Conservation (phyloP, 37 sponge, comb jelly and placozoan genomes). For the Dysidea cf. avara region DNA sequence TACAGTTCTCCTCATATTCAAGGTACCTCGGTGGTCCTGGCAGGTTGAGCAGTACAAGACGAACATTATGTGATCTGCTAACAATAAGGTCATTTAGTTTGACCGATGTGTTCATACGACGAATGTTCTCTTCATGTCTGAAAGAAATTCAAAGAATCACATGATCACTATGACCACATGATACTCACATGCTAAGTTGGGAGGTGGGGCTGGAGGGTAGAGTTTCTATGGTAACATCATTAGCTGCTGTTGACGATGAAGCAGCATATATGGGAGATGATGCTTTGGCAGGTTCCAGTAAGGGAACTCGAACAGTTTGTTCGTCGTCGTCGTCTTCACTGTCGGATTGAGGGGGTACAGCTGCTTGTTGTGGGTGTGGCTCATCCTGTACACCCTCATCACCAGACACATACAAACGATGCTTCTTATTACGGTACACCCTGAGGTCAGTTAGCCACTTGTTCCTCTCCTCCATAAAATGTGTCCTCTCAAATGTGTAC, state of each 20-base stretch:
- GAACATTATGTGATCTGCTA: slow-evolving; percentile 75
- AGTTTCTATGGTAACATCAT: not conserved
- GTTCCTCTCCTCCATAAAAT: slow-evolving; percentile 93
- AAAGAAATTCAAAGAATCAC: not conserved
- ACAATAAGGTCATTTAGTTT: slow-evolving; percentile 94
- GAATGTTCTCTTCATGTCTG: slow-evolving; percentile 77
- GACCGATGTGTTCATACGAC: slow-evolving; percentile 97
- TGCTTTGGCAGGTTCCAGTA: slow-evolving; percentile 8
- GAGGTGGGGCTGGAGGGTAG: not conserved
- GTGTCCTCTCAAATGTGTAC: slow-evolving; percentile 96
- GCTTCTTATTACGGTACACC: slow-evolving; percentile 33
- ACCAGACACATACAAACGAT: not conserved
- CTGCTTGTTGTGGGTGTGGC: no score
- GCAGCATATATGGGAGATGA: not conserved
- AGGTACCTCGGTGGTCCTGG: slow-evolving; percentile 75
- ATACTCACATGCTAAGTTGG: not conserved
- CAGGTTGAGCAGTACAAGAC: slow-evolving; percentile 89
- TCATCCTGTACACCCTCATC: no score
- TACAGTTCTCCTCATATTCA: slow-evolving; percentile 79
- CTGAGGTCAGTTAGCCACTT: slow-evolving; percentile 83
- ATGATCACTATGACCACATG: not conserved
- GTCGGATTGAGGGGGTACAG: no score
- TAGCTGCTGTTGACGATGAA: not conserved
- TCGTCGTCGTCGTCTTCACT: slow-evolving; percentile 34
- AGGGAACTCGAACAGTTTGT: slow-evolving; percentile 34